Evolutionary conservation across 1,140 invertebrate species (phyloP).

Genomic region (Rhagoletis pomonella): DNA sequence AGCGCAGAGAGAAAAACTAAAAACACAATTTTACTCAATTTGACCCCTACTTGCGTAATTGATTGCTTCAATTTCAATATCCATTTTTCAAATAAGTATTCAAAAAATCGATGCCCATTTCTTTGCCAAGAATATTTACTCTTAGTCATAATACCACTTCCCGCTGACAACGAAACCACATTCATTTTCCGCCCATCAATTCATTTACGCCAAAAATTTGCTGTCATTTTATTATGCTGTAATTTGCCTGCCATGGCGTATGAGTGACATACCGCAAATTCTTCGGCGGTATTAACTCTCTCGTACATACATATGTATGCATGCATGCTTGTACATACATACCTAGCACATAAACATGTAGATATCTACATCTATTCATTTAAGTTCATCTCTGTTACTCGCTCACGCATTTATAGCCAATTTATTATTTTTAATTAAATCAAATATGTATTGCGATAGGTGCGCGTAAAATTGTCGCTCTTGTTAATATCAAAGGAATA

Average conservation of each 20-base stretch:
- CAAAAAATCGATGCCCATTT: no score
- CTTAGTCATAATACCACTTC: not conserved
- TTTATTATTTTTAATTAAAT: conserved; percentile 49
- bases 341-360: not conserved
- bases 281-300: not conserved
- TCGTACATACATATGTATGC: not conserved
- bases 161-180: not conserved
- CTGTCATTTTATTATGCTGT: conserved; percentile 41
- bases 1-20: no score
- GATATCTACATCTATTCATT: no score
- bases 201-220: conserved; percentile 46
- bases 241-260: conserved; percentile 51
- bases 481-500: not conserved
- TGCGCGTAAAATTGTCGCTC: conserved; percentile 23
- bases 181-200: conserved; percentile 22
- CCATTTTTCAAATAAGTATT: no score
- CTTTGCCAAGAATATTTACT: no score
- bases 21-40: no score
- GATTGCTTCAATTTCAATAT: no score
- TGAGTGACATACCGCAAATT: conserved; percentile 40
- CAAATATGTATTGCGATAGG: not conserved
- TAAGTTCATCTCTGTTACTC: not conserved
- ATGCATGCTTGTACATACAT: not conserved
- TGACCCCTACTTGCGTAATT: no score
- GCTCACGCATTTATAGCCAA: conserved; percentile 17